phyloP scores from a whole-genome alignment of 2,113 vertebrate species.

The Corythaeola cristata region DNA sequence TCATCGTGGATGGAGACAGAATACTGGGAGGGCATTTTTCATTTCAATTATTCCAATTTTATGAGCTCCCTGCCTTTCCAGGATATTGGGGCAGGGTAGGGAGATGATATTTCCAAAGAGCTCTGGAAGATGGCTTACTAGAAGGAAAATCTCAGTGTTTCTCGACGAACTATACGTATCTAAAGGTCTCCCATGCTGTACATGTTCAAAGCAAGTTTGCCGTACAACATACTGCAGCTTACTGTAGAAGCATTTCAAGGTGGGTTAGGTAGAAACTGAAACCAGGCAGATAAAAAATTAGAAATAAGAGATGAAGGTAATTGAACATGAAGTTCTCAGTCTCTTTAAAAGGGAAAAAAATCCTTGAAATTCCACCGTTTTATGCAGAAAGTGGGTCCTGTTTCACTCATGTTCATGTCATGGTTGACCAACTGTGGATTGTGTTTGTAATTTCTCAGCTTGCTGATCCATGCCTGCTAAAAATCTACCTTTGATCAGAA shows the following conservation, averaged over 20 bases:
- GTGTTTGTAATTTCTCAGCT: neutral
- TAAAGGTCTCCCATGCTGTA: neutral
- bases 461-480: neutral
- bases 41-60: neutral
- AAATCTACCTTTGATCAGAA: neutral
- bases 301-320: neutral
- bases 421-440: neutral
- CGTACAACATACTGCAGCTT: rapidly evolving
- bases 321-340: neutral
- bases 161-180: neutral
- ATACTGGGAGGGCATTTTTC: neutral
- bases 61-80: neutral
- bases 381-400: neutral
- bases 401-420: neutral
- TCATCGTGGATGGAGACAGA: rapidly evolving
- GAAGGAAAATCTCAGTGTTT: neutral
- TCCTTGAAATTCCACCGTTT: conserved; percentile 12
- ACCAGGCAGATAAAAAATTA: neutral
- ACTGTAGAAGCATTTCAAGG: neutral
- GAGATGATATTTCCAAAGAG: neutral
- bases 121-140: neutral
- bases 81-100: neutral
- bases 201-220: neutral
- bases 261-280: neutral
- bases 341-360: neutral